A percentile compares a stretch with the other conserved stretches of the same genome.
These are phyloP conservation scores for Parauchenoglanis ngamensis DNA, from an alignment of 2,797 vertebrate genomes.

Conservation along the genomic window DNA sequence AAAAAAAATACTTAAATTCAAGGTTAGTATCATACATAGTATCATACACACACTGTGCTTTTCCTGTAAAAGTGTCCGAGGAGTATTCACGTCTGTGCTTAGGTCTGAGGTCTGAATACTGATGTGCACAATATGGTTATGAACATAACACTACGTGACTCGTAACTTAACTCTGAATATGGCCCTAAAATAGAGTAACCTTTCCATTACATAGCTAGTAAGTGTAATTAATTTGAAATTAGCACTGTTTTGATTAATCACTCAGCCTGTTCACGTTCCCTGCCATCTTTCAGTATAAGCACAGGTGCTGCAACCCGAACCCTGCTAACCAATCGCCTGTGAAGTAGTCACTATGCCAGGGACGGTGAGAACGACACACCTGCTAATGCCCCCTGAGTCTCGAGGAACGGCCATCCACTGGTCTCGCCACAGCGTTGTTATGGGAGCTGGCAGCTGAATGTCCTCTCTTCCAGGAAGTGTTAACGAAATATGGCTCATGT, in stretches of 20 bases:
- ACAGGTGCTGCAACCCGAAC: slow-evolving; percentile 58
- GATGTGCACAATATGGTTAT: background rate
- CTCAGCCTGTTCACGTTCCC: slow-evolving; percentile 35
- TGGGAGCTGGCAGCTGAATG: slow-evolving; percentile 44
- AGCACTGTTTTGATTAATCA: slow-evolving; percentile 26
- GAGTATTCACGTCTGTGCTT: background rate
- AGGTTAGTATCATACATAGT: background rate
- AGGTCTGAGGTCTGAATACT: background rate
- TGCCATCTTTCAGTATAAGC: slow-evolving; percentile 47
- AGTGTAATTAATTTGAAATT: slow-evolving; percentile 7
- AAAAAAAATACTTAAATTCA: background rate
- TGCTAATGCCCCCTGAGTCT: slow-evolving; percentile 59
- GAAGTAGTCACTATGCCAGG: slow-evolving; percentile 56
- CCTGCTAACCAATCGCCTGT: slow-evolving; percentile 52
- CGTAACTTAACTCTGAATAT: background rate
- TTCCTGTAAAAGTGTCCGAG: background rate
- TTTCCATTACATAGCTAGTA: background rate
- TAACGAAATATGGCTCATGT: slow-evolving; percentile 49
- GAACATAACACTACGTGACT: background rate
- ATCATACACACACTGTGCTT: background rate
- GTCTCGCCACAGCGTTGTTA: slow-evolving; percentile 45
- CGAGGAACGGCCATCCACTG: slow-evolving; percentile 33
- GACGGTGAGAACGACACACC: slow-evolving; percentile 57
- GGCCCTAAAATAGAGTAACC: background rate
- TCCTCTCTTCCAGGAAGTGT: slow-evolving; percentile 53